Base-by-base conservation (phyloP, 1,140 invertebrate species). In the Paramacrobiotus metropolitanus region DNA sequence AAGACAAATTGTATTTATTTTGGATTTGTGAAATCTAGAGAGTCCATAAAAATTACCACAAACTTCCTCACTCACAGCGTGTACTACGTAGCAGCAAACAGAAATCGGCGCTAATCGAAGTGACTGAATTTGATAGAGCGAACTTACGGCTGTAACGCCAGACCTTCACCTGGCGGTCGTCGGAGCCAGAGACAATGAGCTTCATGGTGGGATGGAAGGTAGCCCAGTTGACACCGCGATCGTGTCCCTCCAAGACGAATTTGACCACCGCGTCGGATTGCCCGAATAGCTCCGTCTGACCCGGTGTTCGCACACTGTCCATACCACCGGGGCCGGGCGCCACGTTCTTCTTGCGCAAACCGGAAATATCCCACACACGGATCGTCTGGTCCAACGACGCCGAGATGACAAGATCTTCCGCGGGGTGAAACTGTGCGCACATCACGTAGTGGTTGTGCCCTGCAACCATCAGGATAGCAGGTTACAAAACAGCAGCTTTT, bases 361-460 rank as follows among this genome's bases (percentile, higher is more conserved):
- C 84, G 21, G 91, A 94, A 69, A 99, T 96, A 71, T 99, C 95
- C 95, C 95, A 99, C 18, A 99, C 89, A 55, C 95, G 78, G 1
- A 99, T 90, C 20, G 93, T 95, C 71, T 96, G 92, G 78, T 99
- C 95, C 20, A 99, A 76, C 0, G 92, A 97, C 1, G 93, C 92
- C 0, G 92, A 97, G 0, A 97, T 91, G 24, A 99, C 83, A 31
- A 98, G 79, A 75, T 99, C 94, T 69, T 98, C 93, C 0, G 83
- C 82, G 0, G 87, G 88, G 75, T 99, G 95, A 74, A 99, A 99
- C 68, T 90, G 86, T 1, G 94, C 94, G 74, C 91, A 95, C 95
- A 99, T 99, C 0, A 99, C 95, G 77, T 99, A 99, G 73, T 99
- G 94, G 75, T 96, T 98, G 74, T 99, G 95, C n/a, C n/a, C n/a